phyloP scores from a whole-genome alignment of 1,140 invertebrate species.

The Elysia chlorotica region DNA sequence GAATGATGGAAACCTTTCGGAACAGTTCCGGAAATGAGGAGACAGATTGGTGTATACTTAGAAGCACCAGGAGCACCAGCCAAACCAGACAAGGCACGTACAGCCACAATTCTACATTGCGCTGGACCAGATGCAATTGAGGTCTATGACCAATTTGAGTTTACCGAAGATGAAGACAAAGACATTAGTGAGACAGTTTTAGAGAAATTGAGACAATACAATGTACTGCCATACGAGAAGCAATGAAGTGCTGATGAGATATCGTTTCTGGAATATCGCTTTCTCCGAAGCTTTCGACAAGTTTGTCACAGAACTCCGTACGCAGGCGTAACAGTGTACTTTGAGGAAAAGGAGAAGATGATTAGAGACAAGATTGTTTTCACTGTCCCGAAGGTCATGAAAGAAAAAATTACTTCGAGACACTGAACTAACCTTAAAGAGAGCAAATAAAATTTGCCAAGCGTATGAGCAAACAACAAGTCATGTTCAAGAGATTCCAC shows the following conservation, averaged over 20 bases:
- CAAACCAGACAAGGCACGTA: too few species aligned
- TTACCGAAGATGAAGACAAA: too few species aligned
- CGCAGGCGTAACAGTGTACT: neutral
- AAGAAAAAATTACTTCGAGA: neutral
- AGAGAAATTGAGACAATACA: too few species aligned
- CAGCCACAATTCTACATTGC: too few species aligned
- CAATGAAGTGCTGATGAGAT: neutral
- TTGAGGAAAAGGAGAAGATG: neutral
- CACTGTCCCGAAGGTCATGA: neutral
- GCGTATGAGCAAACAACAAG: neutral
- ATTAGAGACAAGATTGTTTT: neutral
- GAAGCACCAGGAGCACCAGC: too few species aligned
- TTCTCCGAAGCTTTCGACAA: neutral
- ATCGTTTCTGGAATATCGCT: neutral
- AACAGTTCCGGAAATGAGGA: too few species aligned
- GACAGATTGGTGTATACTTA: too few species aligned
- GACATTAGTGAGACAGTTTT: too few species aligned
- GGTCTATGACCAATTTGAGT: too few species aligned
- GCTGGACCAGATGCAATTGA: too few species aligned
- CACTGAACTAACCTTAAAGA: neutral
- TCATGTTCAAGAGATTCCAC: neutral
- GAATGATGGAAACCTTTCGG: too few species aligned
- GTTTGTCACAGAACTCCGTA: neutral
- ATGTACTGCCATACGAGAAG: neutral
- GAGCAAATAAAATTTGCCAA: neutral